Base-by-base conservation (phyloP, 2,888 invertebrate genomes). In the Drosophila demipolita region DNA sequence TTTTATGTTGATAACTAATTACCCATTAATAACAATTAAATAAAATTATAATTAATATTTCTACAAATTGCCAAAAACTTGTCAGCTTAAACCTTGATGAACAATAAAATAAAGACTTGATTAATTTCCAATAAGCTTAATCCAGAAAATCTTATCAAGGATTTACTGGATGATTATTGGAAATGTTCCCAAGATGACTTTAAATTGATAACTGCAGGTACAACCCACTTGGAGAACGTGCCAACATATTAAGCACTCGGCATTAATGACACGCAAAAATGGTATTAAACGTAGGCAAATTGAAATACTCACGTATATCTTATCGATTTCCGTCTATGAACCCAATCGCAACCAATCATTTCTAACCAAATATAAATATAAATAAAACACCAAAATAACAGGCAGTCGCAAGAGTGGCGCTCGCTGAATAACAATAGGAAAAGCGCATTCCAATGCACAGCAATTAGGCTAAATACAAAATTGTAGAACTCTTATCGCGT, bases 251-350 rank as follows among this genome's bases (percentile, higher is more conserved):
- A 32, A 26, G 33, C 48, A 67, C 67, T 67, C 53, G 33, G 40
- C 29, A 23, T 48, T 12, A 11, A 29, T 29, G 57, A 57, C 70
- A 71, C 57, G 33, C 55, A 52, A 59, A 62, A 73, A 38, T 40
- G 23, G 26, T 45, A 73, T 70, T 62, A 66, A 15, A 5, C 38
- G 35, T 6, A 8, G 12, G 15, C 52, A 57, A 66, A 55, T 58
- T 63, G 66, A 72, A 66, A 72, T 70, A 33, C 65, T 70, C 83
- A 83, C 83, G 83, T 83, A 83, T 26, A 60, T 45, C 79, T 89
- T 89, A 89, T 89, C 84, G 64, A 49, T 53, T 9, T 23, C 2
- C 23, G 26, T 0, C 33, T 12, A 50, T 42, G 55, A 61, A 57
- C 9, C 48, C 1, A 73, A 48, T 23, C 26, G 48, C 12, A 7